These are phyloP conservation scores for Ophioderma brevispina DNA, from an alignment of 35 echinoderm and acorn worm genomes.

Conservation along the genomic window DNA sequence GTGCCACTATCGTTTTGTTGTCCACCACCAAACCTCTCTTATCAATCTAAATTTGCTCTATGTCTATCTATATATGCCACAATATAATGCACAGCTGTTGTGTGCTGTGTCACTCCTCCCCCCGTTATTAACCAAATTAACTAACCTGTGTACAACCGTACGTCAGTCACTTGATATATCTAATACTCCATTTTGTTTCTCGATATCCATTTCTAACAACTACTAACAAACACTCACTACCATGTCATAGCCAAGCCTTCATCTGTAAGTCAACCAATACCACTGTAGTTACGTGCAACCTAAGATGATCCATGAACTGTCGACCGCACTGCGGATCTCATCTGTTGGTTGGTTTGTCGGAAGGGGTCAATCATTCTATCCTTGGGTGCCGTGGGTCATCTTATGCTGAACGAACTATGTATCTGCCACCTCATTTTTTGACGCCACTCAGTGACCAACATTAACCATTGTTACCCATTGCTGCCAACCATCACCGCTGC, in stretches of 20 bases:
- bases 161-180: background rate
- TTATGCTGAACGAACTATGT: background rate
- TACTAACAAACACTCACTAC: constrained; percentile 10
- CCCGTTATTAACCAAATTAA: background rate
- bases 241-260: background rate
- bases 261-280: constrained; percentile 1
- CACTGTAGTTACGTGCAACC: background rate
- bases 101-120: background rate
- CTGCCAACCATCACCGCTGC: background rate
- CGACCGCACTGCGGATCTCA: no score
- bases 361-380: background rate
- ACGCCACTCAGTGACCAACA: background rate
- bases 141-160: background rate
- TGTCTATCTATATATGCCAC: background rate
- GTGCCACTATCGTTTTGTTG: background rate
- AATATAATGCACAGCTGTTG: constrained; percentile 3
- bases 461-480: background rate
- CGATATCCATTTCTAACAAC: constrained; percentile 1
- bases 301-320: background rate
- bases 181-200: background rate
- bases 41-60: background rate
- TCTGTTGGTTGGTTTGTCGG: background rate
- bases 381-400: background rate
- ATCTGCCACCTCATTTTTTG: background rate
- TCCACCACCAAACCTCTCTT: background rate